Conservation (phyloP, 1,140 invertebrate species). For the Pogonus chalceus region DNA sequence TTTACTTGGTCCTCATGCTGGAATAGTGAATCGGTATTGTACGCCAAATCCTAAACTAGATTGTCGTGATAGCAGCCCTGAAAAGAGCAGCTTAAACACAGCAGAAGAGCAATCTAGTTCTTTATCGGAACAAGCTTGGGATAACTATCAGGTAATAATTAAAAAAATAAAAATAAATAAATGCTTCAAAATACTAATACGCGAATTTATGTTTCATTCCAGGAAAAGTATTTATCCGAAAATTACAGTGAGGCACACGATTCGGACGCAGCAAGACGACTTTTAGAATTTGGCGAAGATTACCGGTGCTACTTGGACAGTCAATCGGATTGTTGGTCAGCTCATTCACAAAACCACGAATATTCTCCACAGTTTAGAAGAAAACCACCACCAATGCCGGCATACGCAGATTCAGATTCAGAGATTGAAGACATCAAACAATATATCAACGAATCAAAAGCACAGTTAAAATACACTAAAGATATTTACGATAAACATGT, state of each 20-base stretch:
- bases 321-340: conserved; percentile 70
- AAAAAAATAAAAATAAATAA: conserved; percentile 5
- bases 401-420: conserved; percentile 25
- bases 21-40: not conserved
- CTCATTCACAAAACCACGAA: conserved; percentile 48
- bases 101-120: conserved; percentile 58
- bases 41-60: not conserved
- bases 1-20: not conserved
- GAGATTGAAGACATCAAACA: conserved; percentile 29
- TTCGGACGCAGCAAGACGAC: conserved; percentile 66
- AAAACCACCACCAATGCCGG: conserved; percentile 18
- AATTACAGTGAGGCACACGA: conserved; percentile 84
- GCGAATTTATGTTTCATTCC: conserved; percentile 22
- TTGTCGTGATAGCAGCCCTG: conserved; percentile 24
- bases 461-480: conserved; percentile 25
- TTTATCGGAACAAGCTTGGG: conserved; percentile 79
- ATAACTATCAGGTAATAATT: conserved; percentile 59
- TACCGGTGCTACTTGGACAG: conserved; percentile 80
- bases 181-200: too few species aligned
- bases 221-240: conserved; percentile 87
- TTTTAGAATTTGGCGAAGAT: conserved; percentile 84
- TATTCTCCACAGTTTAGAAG: conserved; percentile 40
- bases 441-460: conserved; percentile 26
- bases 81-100: conserved; percentile 26
- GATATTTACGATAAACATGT: conserved; percentile 27